phyloP scores from a whole-genome alignment of 2,797 vertebrate genomes.

The Eremophila alpestris region DNA sequence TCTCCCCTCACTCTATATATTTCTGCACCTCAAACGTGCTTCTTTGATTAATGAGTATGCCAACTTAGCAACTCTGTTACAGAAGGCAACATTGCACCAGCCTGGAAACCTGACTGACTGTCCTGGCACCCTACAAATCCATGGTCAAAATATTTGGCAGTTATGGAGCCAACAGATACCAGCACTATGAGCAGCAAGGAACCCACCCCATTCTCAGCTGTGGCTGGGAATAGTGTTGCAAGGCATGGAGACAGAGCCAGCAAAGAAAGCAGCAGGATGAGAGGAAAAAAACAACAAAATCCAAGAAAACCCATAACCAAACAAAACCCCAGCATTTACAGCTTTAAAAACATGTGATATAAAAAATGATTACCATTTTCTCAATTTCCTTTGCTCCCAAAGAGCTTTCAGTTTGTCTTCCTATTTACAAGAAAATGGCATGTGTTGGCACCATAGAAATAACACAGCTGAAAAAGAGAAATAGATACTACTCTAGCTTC shows the following conservation, averaged over 20 bases:
- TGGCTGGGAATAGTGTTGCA: neutral
- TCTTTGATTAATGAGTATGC: neutral
- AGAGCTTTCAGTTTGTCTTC: neutral
- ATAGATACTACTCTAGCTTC: neutral
- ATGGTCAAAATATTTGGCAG: neutral
- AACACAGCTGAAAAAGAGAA: neutral
- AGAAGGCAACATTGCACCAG: neutral
- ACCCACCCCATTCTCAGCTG: neutral
- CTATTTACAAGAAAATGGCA: neutral
- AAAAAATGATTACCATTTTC: neutral
- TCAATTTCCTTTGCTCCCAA: neutral
- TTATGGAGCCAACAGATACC: neutral
- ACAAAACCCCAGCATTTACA: neutral
- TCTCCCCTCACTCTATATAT: neutral
- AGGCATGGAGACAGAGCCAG: neutral
- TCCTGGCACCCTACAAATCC: neutral
- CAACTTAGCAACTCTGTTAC: neutral
- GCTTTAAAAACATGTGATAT: neutral
- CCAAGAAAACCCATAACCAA: neutral
- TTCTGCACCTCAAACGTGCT: neutral
- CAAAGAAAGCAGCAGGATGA: neutral
- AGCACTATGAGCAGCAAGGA: neutral
- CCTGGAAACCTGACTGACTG: neutral
- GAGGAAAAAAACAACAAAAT: neutral
- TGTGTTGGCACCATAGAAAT: neutral